Percentiles rank a stretch among this genome's conserved stretches.
Conservation (phyloP, 2,113 vertebrate species). For the Python bivittatus region DNA sequence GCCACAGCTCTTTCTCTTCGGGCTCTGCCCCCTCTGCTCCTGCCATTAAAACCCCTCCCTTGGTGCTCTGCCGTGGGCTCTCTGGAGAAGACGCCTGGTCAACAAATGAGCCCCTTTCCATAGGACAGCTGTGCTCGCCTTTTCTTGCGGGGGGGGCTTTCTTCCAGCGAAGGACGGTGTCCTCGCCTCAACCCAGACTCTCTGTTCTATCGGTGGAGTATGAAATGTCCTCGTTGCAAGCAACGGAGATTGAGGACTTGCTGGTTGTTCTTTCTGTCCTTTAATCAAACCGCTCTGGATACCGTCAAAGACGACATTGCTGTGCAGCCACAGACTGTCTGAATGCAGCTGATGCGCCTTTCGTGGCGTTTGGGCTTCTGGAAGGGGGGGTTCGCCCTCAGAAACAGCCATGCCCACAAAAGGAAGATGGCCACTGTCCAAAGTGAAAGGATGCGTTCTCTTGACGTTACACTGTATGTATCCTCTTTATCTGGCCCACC, state of each 20-base stretch:
- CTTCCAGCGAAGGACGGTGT: neutral
- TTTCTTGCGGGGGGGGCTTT: neutral
- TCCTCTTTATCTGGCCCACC: constrained; percentile 81
- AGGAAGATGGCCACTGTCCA: constrained; percentile 10
- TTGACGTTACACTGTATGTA: constrained; percentile 67
- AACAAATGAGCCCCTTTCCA: neutral
- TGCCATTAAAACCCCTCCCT: neutral
- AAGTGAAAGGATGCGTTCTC: neutral
- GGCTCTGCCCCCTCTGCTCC: neutral
- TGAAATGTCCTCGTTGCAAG: neutral
- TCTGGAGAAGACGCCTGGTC: neutral
- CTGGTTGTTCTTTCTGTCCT: neutral
- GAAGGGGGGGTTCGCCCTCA: neutral
- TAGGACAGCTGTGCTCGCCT: neutral
- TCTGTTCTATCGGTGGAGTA: neutral
- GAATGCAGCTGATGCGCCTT: neutral
- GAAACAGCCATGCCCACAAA: neutral
- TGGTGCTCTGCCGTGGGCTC: neutral
- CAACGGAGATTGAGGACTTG: neutral
- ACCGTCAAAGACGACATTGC: neutral
- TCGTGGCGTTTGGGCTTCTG: neutral
- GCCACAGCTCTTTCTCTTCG: neutral
- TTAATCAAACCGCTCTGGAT: neutral
- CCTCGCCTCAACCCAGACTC: neutral
- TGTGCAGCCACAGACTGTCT: neutral